Base-by-base conservation (phyloP, 2,797 vertebrate species). In the Crenichthys baileyi region DNA sequence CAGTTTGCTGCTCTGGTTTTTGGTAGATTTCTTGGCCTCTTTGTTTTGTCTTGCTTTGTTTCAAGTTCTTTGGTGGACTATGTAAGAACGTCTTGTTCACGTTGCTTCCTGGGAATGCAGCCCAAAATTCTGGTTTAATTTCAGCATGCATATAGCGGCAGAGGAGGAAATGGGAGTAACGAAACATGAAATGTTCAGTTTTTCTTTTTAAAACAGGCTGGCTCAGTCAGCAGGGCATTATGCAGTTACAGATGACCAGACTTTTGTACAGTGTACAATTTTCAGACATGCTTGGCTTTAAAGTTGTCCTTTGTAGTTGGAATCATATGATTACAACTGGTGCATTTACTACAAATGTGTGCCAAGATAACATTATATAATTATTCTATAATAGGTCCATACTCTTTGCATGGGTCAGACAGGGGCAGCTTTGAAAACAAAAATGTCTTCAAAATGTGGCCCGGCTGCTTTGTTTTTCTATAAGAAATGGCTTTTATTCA, bases 351-450 rank as follows among this genome's bases (percentile, higher is more conserved):
- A 87, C 93, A 87, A 94, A 93, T 78, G 82, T 91, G 85, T 85
- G 87, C 91, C 81, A 82, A 91, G 90, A 92, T 71, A 79, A 92
- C 82, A 87, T 94, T 93, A 87, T 96, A 92, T 95, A 95, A 95
- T 95, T 96, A 96, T 94, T 94, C 95, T 95, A 94, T 94, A 93
- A 90, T 92, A 92, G 92, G 91, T 90, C 80, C 80, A 74, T 78
- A 55, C 74, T 83, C 72, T 70, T 67, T 82, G 77, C 81, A 85
- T 11, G 83, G 83, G 77, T 90, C 85, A 89, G 82, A 83, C 90
- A 87, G 82, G 80, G 68, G 75, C 89, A 91, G 91, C 93, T 94
- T 92, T 88, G 92, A 92, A 93, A 93, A 94, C 89, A 94, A 73
- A 85, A 91, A 90, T 83, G 84, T 84, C 87, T 85, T 78, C 60